A percentile compares a stretch with the other conserved stretches of the same genome.
Conservation (phyloP, 2,797 vertebrate genomes). For the Premnoplex brunnescens region DNA sequence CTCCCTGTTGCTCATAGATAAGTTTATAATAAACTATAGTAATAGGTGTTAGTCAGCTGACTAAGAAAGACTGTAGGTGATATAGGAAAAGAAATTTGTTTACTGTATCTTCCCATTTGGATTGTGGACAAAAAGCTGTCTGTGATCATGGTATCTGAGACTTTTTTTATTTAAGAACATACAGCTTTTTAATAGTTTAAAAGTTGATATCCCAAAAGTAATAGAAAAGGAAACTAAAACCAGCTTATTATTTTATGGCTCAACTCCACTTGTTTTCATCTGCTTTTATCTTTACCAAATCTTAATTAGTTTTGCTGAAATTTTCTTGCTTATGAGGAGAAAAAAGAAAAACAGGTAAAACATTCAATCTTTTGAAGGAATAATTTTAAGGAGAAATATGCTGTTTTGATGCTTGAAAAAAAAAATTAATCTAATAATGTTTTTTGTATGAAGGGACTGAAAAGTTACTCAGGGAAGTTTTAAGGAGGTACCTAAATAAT, state of each 20-base stretch:
- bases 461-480: not conserved
- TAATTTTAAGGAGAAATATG: not conserved
- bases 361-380: not conserved
- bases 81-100: not conserved
- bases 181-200: not conserved
- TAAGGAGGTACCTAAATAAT: not conserved
- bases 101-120: not conserved
- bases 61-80: not conserved
- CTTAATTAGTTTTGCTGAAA: not conserved
- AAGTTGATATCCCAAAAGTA: not conserved
- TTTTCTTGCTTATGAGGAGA: not conserved
- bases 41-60: not conserved
- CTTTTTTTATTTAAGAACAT: not conserved
- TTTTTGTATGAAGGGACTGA: not conserved
- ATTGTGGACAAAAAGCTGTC: not conserved
- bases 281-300: not conserved
- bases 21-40: not conserved
- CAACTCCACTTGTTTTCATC: not conserved
- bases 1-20: not conserved
- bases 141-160: not conserved
- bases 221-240: not conserved
- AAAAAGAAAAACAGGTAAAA: not conserved
- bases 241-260: not conserved
- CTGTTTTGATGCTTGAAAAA: not conserved
- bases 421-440: not conserved